These are phyloP conservation scores for Aphidius ervi DNA, from an alignment of 1,140 invertebrate species.

Conservation along the genomic window DNA sequence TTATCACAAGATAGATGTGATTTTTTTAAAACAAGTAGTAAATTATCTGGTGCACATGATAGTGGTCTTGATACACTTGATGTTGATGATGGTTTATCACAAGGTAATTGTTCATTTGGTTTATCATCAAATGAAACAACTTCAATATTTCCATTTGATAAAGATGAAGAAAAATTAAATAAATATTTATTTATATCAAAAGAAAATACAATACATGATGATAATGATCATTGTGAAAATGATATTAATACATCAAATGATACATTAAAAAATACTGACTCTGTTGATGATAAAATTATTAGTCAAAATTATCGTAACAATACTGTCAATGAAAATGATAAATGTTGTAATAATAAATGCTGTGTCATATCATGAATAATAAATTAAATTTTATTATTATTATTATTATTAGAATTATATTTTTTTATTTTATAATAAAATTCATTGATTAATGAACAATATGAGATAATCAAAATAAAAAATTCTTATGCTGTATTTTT, in stretches of 20 bases:
- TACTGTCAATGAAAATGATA: constrained; percentile 32
- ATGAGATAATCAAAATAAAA: not conserved
- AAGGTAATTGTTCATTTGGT: constrained; percentile 15
- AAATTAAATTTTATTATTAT: constrained; percentile 6
- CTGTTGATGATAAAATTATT: constrained; percentile 31
- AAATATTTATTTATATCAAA: not conserved
- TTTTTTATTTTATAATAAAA: constrained; percentile 15
- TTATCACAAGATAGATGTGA: constrained; percentile 34
- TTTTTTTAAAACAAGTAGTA: constrained; percentile 12
- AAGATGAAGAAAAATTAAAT: constrained; percentile 12
- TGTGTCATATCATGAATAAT: constrained; percentile 39
- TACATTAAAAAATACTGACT: constrained; percentile 21
- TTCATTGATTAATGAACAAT: constrained; percentile 4
- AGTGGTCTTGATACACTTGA: constrained; percentile 23
- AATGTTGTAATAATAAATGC: constrained; percentile 40
- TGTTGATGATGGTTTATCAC: constrained; percentile 22
- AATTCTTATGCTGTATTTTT: constrained; percentile 12
- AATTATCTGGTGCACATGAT: constrained; percentile 21
- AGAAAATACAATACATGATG: not conserved
- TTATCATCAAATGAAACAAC: constrained; percentile 23
- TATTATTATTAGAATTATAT: constrained; percentile 3
- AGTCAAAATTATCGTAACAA: constrained; percentile 39
- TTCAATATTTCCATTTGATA: constrained; percentile 16
- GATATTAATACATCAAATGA: constrained; percentile 36
- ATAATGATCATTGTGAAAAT: constrained; percentile 19